phyloP scores from a whole-genome alignment of 2,113 vertebrate species.

The Peromyscus leucopus region DNA sequence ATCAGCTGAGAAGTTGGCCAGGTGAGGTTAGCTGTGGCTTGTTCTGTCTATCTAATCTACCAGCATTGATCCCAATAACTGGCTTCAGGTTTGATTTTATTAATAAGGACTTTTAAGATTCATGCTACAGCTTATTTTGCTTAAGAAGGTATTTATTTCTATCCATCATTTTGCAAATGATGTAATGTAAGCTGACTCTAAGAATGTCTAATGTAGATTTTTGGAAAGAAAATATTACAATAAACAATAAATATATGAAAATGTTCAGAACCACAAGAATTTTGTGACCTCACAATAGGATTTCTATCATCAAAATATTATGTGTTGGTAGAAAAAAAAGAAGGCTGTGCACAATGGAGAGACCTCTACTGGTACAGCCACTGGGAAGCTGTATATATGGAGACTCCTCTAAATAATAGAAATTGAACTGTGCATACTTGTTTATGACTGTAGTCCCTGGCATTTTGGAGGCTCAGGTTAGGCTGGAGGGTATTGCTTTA shows the following conservation, averaged over 20 bases:
- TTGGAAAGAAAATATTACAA: not conserved
- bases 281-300: not conserved
- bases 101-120: no score
- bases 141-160: not conserved
- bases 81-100: no score
- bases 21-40: no score
- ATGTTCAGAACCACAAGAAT: not conserved
- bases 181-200: not conserved
- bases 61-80: no score
- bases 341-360: not conserved
- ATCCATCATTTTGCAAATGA: not conserved
- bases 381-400: not conserved
- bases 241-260: not conserved
- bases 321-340: not conserved
- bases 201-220: not conserved
- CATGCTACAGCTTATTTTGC: not conserved
- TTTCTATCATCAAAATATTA: not conserved
- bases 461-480: not conserved
- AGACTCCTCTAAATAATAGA: not conserved
- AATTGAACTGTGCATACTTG: not conserved
- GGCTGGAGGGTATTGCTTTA: not conserved
- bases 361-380: not conserved
- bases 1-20: no score
- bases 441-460: not conserved
- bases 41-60: no score